Conservation (phyloP, 2,888 invertebrate species). For the Tachina fera region DNA sequence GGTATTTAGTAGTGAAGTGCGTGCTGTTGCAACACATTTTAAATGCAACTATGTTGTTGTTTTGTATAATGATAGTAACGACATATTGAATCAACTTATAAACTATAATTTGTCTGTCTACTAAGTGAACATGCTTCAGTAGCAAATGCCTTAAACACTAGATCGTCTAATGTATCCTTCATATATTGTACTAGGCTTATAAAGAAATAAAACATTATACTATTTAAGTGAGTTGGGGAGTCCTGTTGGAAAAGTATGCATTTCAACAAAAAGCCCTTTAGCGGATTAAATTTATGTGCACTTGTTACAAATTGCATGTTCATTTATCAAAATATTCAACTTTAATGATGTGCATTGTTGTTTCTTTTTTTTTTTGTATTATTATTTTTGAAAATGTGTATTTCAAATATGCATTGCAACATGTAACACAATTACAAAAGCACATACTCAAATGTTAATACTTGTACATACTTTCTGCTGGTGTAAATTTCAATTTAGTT, state of each 20-base stretch:
- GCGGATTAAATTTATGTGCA: slow-evolving; percentile 32
- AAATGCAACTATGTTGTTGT: slow-evolving; percentile 14
- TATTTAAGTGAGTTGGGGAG: not conserved
- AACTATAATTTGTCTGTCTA: slow-evolving; percentile 54
- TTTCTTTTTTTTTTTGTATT: slow-evolving; percentile 21
- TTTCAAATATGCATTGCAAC: slow-evolving; percentile 14
- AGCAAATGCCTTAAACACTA: slow-evolving; percentile 40
- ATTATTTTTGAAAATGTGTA: slow-evolving; percentile 17
- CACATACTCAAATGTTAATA: not conserved
- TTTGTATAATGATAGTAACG: slow-evolving; percentile 30
- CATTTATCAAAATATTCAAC: slow-evolving; percentile 42
- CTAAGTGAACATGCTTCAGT: slow-evolving; percentile 18
- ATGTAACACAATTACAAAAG: slow-evolving; percentile 1
- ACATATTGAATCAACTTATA: slow-evolving; percentile 41
- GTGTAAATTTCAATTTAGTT: slow-evolving; percentile 52
- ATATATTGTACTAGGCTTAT: not conserved
- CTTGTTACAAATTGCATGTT: slow-evolving; percentile 65
- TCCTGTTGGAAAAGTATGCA: not conserved
- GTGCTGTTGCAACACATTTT: slow-evolving; percentile 48
- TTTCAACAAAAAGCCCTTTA: slow-evolving; percentile 8
- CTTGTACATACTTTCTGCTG: not conserved
- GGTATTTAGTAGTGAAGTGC: slow-evolving; percentile 42
- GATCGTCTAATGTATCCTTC: not conserved
- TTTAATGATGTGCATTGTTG: slow-evolving; percentile 53
- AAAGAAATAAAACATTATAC: not conserved